Evolutionary conservation across 2,888 invertebrate species (phyloP).

Genomic region (Empis stercorea): DNA sequence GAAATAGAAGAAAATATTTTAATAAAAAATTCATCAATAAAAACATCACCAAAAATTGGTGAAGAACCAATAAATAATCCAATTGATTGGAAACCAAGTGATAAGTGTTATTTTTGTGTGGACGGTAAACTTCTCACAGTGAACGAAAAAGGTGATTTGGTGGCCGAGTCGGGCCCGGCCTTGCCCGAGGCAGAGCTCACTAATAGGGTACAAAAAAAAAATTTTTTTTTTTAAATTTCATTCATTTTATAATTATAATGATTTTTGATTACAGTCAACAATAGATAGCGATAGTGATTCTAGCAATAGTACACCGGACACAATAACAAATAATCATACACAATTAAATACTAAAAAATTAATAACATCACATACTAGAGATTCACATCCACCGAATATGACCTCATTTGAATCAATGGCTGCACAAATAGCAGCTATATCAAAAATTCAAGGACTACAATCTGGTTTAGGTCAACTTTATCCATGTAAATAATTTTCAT

Average conservation of each 20-base stretch:
- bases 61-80: slow-evolving; percentile 25
- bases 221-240: neutral
- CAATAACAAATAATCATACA: slow-evolving; percentile 14
- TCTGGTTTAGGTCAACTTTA: slow-evolving; percentile 18
- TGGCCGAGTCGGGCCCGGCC: slow-evolving; percentile 34
- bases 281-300: slow-evolving; percentile 55
- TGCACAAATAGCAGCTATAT: slow-evolving; percentile 49
- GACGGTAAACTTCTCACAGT: slow-evolving; percentile 52
- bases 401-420: slow-evolving; percentile 55
- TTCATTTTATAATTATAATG: neutral
- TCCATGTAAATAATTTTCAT: slow-evolving; percentile 27
- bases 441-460: slow-evolving; percentile 36
- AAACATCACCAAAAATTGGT: slow-evolving; percentile 16
- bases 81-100: slow-evolving; percentile 68
- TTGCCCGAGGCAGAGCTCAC: slow-evolving; percentile 28
- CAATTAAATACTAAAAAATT: slow-evolving; percentile 17
- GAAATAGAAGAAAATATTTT: slow-evolving; percentile 21
- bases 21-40: slow-evolving; percentile 16
- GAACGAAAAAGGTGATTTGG: slow-evolving; percentile 36
- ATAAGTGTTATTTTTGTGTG: slow-evolving; percentile 75
- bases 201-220: slow-evolving; percentile 26
- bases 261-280: slow-evolving; percentile 33
- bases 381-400: slow-evolving; percentile 36
- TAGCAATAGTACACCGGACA: slow-evolving; percentile 41
- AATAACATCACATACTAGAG: slow-evolving; percentile 22